Conservation (phyloP, 2,888 invertebrate genomes). For the Cryptus viduatorius region DNA sequence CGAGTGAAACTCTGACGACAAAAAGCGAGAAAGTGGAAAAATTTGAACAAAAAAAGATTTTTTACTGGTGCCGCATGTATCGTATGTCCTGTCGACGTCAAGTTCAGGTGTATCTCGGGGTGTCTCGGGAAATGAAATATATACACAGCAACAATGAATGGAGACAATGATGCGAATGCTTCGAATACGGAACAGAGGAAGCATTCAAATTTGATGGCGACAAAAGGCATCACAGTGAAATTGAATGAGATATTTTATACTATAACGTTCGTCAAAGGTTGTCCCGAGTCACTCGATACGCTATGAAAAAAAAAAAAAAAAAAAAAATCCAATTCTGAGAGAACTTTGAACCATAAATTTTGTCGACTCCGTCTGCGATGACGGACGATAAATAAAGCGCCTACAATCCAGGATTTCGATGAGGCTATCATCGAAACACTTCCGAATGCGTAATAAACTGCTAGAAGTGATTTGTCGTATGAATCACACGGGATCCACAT, state of each 20-base stretch:
- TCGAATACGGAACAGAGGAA: not conserved
- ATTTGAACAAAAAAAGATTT: not conserved
- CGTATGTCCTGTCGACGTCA: not conserved
- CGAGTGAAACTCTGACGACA: slow-evolving; percentile 67
- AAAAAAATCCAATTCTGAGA: slow-evolving; percentile 20
- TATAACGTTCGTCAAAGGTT: slow-evolving; percentile 46
- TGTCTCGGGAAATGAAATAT: slow-evolving; percentile 43
- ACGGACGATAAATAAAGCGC: slow-evolving; percentile 55
- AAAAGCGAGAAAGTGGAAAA: slow-evolving; percentile 53
- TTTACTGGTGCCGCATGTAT: not conserved
- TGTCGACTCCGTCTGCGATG: slow-evolving; percentile 21
- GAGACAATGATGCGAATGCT: slow-evolving; percentile 23
- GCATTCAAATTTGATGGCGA: slow-evolving; percentile 27
- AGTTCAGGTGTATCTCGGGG: not conserved
- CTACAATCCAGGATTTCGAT: slow-evolving; percentile 39
- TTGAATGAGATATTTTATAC: slow-evolving; percentile 44
- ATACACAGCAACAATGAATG: slow-evolving; percentile 17
- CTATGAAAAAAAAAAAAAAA: slow-evolving; percentile 16
- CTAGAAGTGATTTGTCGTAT: slow-evolving; percentile 55
- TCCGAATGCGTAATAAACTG: slow-evolving; percentile 43
- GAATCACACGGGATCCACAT: slow-evolving; percentile 44
- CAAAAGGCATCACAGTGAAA: not conserved
- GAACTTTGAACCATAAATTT: slow-evolving; percentile 54
- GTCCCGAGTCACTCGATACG: slow-evolving; percentile 8
- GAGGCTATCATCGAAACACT: slow-evolving; percentile 47